phyloP scores from a whole-genome alignment of 2,113 vertebrate genomes.

The Syrrhaptes paradoxus region DNA sequence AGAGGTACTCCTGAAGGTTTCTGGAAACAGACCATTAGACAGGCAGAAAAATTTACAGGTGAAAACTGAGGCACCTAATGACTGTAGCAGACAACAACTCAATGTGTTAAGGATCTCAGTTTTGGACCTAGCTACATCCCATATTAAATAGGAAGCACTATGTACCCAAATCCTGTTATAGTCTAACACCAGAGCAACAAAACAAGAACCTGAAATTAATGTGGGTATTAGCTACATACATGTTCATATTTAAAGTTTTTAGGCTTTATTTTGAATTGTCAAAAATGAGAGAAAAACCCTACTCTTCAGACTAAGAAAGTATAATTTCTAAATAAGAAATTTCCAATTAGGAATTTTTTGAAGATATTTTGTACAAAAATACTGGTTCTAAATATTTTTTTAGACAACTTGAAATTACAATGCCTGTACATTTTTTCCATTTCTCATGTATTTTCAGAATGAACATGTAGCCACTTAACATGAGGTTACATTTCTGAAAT shows the following conservation, averaged over 20 bases:
- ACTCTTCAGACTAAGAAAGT: neutral
- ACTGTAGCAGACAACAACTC: neutral
- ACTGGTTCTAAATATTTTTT: neutral
- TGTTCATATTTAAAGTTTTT: neutral
- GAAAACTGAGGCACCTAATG: fast-evolving
- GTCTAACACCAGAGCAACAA: neutral
- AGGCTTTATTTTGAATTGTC: neutral
- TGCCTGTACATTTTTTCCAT: neutral
- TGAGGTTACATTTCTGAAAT: neutral
- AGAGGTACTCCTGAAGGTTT: neutral
- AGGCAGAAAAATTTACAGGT: neutral
- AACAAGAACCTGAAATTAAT: neutral
- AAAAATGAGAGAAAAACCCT: neutral
- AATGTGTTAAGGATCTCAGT: neutral
- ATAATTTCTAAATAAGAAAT: neutral
- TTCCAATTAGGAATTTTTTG: neutral
- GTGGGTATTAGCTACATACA: neutral
- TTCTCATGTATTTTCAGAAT: neutral
- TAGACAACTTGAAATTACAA: neutral
- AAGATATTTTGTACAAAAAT: neutral
- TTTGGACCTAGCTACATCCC: neutral
- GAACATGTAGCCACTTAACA: neutral
- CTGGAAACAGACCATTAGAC: neutral
- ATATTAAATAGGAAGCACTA: neutral
- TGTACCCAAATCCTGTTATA: neutral